phyloP scores from a whole-genome alignment of 2,797 vertebrate genomes.

The Oreonectes daqikongensis region DNA sequence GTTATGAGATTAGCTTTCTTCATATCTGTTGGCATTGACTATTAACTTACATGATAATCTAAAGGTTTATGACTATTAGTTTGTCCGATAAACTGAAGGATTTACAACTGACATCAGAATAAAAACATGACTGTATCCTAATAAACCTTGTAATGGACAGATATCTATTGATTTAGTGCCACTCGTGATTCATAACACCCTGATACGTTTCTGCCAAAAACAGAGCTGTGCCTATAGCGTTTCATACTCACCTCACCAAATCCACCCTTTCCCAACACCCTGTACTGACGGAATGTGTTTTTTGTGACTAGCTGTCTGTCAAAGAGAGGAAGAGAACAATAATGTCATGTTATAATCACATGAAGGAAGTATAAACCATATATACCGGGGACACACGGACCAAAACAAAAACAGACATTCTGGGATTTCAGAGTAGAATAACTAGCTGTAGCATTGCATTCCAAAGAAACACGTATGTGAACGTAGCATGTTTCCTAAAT shows the following conservation, averaged over 20 bases:
- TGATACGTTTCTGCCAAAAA: not conserved
- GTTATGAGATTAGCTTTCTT: not conserved
- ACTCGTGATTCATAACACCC: conserved; percentile 17
- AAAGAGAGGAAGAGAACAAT: conserved; percentile 53
- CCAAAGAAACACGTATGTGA: too few species aligned
- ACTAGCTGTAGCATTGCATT: too few species aligned
- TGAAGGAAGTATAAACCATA: not conserved
- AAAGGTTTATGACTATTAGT: conserved; percentile 20
- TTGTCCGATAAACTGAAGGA: conserved; percentile 11
- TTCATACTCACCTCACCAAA: conserved; percentile 83
- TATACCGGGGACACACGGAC: too few species aligned
- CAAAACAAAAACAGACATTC: too few species aligned
- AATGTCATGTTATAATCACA: conserved; percentile 9
- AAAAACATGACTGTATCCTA: conserved; percentile 4
- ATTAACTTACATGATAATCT: not conserved
- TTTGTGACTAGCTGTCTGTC: conserved; percentile 85
- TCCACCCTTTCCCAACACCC: conserved; percentile 88
- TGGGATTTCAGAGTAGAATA: too few species aligned
- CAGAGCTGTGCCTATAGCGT: not conserved
- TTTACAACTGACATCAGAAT: conserved; percentile 1
- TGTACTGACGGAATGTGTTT: conserved; percentile 87
- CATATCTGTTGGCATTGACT: conserved; percentile 10
- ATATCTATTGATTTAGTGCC: conserved; percentile 31
- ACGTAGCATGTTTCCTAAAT: too few species aligned
- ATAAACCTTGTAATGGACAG: conserved; percentile 1